A percentile compares a stretch with the other conserved stretches of the same genome.
phyloP scores from a whole-genome alignment of 2,888 invertebrate genomes.

The Hydrotaea diabolus region DNA sequence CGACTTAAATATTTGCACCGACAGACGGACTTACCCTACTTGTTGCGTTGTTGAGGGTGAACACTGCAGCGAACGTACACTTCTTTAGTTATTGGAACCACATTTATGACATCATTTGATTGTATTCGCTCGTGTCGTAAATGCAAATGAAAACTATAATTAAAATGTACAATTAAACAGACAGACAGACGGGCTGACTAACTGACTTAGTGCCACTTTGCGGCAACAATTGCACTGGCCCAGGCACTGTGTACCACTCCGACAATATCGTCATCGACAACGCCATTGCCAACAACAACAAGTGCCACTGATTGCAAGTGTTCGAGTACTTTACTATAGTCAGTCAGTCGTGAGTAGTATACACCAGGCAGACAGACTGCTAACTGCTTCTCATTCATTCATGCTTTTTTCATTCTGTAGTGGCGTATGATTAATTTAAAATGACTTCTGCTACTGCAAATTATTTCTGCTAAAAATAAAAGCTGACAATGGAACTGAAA shows the following conservation, averaged over 20 bases:
- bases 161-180: slow-evolving; percentile 59
- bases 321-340: too few relatives aligned
- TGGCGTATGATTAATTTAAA: slow-evolving; percentile 25
- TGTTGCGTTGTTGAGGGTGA: not conserved
- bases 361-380: not conserved
- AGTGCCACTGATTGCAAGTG: slow-evolving; percentile 34
- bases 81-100: not conserved
- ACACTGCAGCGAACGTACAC: not conserved
- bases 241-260: too few relatives aligned
- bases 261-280: too few relatives aligned
- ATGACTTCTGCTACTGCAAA: not conserved
- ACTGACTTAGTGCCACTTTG: not conserved
- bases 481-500: not conserved
- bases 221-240: not conserved
- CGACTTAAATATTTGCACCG: not conserved
- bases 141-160: slow-evolving; percentile 60
- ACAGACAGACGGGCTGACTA: not conserved
- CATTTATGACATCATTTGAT: slow-evolving; percentile 22
- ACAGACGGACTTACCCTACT: not conserved
- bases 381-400: slow-evolving; percentile 27
- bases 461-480: not conserved
- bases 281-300: slow-evolving; percentile 28
- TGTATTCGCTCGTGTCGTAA: slow-evolving; percentile 23
- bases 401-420: not conserved
- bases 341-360: not conserved